Evolutionary conservation across 2,113 vertebrate genomes (phyloP), one percentile per base, ranked within the genome.

Genomic region (Pachycephala philippinensis): DNA sequence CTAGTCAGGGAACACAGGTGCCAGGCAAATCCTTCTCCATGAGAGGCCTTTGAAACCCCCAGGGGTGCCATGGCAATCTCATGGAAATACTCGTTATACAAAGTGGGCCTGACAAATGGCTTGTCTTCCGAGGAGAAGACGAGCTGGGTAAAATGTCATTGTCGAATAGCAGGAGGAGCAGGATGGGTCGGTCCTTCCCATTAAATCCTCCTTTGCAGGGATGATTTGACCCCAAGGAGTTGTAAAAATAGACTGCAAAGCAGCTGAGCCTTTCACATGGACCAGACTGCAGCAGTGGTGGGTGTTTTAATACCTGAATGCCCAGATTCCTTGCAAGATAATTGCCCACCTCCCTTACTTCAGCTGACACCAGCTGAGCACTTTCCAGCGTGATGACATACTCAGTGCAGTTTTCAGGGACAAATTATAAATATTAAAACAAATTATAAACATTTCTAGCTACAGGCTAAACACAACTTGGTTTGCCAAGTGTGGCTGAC

Each of bases 391-490:
- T 7, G 3, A 44, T 76, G 72, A 89, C 84, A 87, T 64, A 42
- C 49, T 53, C 61, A 45, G 44, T 42, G 66, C 74, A 69, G 57
- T 79, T 94, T 91, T 89, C 84, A 83, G 84, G 84, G 88, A 74
- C 61, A 89, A 85, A 91, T 74, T 76, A 61, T 63, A 83, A 69
- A 83, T 76, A 76, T 47, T 76, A 61, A 76, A 83, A 61, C 54
- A 69, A 76, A 83, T 61, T 47, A 68, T 84, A 87, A 95, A 93
- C 89, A 85, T 76, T 94, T 83, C 63, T 74, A 85, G 74, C 70
- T 93, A 76, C 20, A 76, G 84, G 81, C 77, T 90, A 93, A 95
- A 90, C 69, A 76, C 59, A 40, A 35, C 26, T 71, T 63, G 60
- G 52, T 76, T 85, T 90, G 75, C 86, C 75, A 91, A 93, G 60